Evolutionary conservation across 2,888 invertebrate species (phyloP), one percentile per base, ranked within the genome.

Genomic region (Xanthorhoe designata): DNA sequence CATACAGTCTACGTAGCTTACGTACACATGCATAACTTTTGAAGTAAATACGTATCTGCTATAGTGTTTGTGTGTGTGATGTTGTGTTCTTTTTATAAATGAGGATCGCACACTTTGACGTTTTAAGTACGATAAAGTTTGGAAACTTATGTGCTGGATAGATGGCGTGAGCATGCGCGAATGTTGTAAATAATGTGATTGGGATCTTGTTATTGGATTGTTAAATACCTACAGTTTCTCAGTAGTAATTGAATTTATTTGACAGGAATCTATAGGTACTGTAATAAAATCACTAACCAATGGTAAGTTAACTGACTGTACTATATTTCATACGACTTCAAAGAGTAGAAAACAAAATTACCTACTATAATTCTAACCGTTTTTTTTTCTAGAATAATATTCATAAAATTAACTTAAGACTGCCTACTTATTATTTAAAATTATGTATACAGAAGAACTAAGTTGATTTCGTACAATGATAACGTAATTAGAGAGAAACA

Each of bases 111-210:
- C 77, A 71, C 65, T 8, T 6, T 32, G 19, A 64, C 63, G 50
- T 66, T 66, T 61, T 78, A 76, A 76, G 62, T 74, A 82, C 70
- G 65, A 57, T 65, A 68, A 73, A 64, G 66, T 78, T 78, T 64
- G 72, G 70, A 66, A 73, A 74, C 68, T 72, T 69, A 69, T 71
- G 62, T 42, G 51, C 29, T 54, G 75, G 78, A 83, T 84, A 90
- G 90, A 89, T 90, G 89, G 89, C 89, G 88, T 50, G 55, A 79
- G 73, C 55, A 62, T 68, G 68, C 61, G 47, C 61, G 66, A 64
- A 69, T 65, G 17, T 17, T 58, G 70, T 70, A 70, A 59, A 67
- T 71, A 65, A 56, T 45, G 15, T 51, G 55, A 55, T 51, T 17
- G 45, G n/a, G 52, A 57, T 63, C 17, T 29, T 24, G 15, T 29